These are phyloP conservation scores for Eudemis profundana DNA, from an alignment of 2,888 invertebrate genomes.

Conservation along the genomic window DNA sequence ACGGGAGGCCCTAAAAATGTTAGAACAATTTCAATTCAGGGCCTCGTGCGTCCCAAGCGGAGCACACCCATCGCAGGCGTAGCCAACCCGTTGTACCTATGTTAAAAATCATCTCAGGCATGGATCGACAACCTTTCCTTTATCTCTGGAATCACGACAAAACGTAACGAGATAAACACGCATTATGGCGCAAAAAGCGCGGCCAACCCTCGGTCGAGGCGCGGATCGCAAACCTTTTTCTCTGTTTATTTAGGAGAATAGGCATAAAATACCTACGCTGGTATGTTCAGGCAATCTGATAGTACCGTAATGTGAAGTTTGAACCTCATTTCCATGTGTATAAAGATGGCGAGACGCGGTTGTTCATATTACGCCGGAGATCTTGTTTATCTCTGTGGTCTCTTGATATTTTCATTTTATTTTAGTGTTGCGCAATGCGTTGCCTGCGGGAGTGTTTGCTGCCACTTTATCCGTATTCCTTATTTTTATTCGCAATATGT, in stretches of 20 bases:
- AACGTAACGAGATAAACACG: constrained; percentile 60
- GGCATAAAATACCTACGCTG: constrained; percentile 48
- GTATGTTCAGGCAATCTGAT: constrained; percentile 46
- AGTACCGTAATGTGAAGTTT: constrained; percentile 43
- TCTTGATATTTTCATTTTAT: constrained; percentile 39
- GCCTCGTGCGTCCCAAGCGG: constrained; percentile 23
- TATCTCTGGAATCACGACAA: constrained; percentile 54
- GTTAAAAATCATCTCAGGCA: constrained; percentile 54
- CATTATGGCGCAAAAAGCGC: constrained; percentile 52
- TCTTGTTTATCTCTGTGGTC: constrained; percentile 36
- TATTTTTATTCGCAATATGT: constrained; percentile 27
- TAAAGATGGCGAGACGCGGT: constrained; percentile 40
- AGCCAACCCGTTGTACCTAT: constrained; percentile 9
- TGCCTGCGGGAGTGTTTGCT: constrained; percentile 10
- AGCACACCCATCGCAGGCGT: constrained; percentile 22
- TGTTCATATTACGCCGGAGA: constrained; percentile 39
- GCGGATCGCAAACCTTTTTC: constrained; percentile 48
- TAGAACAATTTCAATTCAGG: constrained; percentile 36
- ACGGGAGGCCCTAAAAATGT: constrained; percentile 34
- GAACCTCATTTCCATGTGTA: constrained; percentile 44
- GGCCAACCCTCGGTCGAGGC: constrained; percentile 37
- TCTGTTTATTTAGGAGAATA: constrained; percentile 48
- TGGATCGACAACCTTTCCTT: constrained; percentile 45
- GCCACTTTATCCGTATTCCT: constrained; percentile 29
- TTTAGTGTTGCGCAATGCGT: constrained; percentile 30